Percentiles rank a stretch among this genome's conserved stretches.
Evolutionary conservation across 1,140 invertebrate genomes (phyloP).

Genomic region (Lordiphosa mommai): DNA sequence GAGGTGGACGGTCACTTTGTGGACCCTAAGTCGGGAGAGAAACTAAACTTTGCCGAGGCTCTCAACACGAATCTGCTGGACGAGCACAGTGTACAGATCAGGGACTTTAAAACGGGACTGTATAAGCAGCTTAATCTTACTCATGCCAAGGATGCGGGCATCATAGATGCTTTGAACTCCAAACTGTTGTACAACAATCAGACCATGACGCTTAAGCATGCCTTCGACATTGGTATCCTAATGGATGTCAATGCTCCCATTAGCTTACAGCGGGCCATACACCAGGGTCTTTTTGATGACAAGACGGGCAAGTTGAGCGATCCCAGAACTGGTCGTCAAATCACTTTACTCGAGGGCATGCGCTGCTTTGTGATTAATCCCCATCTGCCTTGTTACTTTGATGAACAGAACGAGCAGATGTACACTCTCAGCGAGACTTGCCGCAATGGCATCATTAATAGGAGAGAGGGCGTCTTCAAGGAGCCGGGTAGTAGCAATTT

Average conservation of each 20-base stretch:
- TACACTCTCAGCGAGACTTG: constrained; percentile 89
- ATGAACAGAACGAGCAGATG: constrained; percentile 85
- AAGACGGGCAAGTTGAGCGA: constrained; percentile 90
- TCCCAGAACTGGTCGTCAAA: constrained; percentile 86
- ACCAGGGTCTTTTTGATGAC: constrained; percentile 92
- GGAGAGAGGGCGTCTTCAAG: constrained; percentile 88
- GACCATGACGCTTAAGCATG: constrained; percentile 88
- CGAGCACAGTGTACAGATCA: constrained; percentile 90
- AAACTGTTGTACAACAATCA: constrained; percentile 84
- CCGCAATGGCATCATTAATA: constrained; percentile 90
- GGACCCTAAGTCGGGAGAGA: constrained; percentile 88
- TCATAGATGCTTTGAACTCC: constrained; percentile 87
- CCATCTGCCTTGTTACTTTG: constrained; percentile 89
- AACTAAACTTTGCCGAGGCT: constrained; percentile 87
- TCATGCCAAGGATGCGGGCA: constrained; percentile 87
- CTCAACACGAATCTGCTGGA: constrained; percentile 88
- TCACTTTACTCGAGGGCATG: constrained; percentile 92
- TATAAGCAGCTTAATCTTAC: constrained; percentile 87
- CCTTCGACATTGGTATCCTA: constrained; percentile 89
- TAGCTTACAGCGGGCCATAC: constrained; percentile 91
- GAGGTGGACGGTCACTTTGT: constrained; percentile 87
- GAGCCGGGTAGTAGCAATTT: constrained; percentile 85
- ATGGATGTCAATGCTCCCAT: constrained; percentile 90
- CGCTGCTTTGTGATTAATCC: constrained; percentile 89
- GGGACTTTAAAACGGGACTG: constrained; percentile 88